Base-by-base conservation (phyloP, 1,140 invertebrate genomes). In the Leguminivora glycinivorella region DNA sequence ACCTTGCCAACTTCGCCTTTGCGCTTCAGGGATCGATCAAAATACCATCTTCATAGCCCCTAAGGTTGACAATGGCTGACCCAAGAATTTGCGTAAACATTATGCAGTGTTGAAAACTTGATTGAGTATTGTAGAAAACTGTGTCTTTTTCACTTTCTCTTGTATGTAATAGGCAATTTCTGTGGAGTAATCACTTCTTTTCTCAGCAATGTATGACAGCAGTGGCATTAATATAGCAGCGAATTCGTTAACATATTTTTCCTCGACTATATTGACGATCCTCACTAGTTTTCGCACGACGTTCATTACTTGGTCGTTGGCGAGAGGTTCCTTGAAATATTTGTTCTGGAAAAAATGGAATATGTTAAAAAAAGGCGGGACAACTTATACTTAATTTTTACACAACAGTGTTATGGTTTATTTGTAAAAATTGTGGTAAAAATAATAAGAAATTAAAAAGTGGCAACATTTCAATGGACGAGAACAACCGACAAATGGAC, bases 301-400 rank as follows among this genome's bases (percentile, higher is more conserved):
- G 7, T 40, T 70, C 66, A 56, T 25, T 14, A 88, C 76, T 76
- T 83, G 80, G 68, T 56, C 67, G 40, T 84, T 72, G 9, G 60
- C 72, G 7, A 87, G 40, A 6, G 83, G 82, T 71, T 77, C 76
- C 60, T 76, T 81, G 6, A 87, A 77, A 67, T 79, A 87, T 77
- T 83, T 83, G 63, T 84, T 82, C 88, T 90, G 81, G 56, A 89
- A 89, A 67, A 19, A 77, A 74, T n/a, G 70, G 56, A 63, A 66
- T 52, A 31, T 25, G 26, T 70, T 17, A 24, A 43, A 26, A 43
- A 68, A 71, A 31, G 0, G 29, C 6, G 6, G 29, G 29, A 7
- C 4, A 31, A 31, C 29, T 9, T 31, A 31, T 6, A 31, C 6
- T 31, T 31, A 34, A 7, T 34, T 34, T 34, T 34, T 34, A 10